These are phyloP conservation scores for Alectoris magna DNA, from an alignment of 2,797 vertebrate species.

Conservation along the genomic window DNA sequence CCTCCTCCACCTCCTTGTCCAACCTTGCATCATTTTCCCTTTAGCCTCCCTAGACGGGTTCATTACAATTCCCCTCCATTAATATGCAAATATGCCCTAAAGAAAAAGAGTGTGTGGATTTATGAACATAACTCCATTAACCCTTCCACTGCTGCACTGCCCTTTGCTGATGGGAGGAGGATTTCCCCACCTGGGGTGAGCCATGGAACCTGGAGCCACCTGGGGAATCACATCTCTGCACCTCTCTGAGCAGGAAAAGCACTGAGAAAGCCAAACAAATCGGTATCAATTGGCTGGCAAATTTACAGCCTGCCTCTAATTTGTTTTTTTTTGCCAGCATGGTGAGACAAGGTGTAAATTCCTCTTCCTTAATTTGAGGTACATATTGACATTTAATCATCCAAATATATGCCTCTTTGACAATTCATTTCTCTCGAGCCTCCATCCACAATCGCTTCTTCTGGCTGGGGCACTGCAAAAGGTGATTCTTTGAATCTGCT, in stretches of 20 bases:
- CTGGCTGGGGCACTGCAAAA: background rate
- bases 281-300: background rate
- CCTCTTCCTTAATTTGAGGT: conserved; percentile 29
- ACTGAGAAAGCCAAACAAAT: background rate
- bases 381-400: conserved; percentile 61
- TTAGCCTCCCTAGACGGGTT: conserved; percentile 63
- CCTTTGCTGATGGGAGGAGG: background rate
- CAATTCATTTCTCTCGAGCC: conserved; percentile 47
- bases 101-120: conserved; percentile 56
- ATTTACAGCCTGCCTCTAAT: conserved; percentile 29
- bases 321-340: conserved; percentile 18
- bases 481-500: background rate
- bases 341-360: conserved; percentile 19
- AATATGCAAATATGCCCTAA: conserved; percentile 66
- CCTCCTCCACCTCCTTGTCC: conserved; percentile 36
- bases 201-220: background rate
- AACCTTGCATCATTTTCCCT: conserved; percentile 57
- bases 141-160: background rate
- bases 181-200: background rate
- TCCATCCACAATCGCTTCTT: background rate
- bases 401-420: conserved; percentile 1
- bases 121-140: conserved; percentile 53
- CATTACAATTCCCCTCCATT: conserved; percentile 52
- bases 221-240: background rate
- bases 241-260: background rate